Base-by-base conservation (phyloP, 2,113 vertebrate genomes). In the Pimephales promelas region DNA sequence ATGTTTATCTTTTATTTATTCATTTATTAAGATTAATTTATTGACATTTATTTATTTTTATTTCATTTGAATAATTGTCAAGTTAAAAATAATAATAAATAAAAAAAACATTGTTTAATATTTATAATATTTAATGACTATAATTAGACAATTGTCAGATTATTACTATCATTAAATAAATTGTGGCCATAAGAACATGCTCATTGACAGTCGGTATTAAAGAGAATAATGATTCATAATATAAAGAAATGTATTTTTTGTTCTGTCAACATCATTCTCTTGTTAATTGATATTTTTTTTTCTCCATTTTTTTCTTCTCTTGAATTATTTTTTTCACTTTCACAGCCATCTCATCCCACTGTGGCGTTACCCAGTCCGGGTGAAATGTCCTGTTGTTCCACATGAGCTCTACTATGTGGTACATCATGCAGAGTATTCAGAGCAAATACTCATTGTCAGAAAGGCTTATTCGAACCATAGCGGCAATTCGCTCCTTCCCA, bases 391-490 rank as follows among this genome's bases (percentile, higher is more conserved):
- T 88, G 93, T 91, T 81, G 90, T 89, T 89, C 91, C 93, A 91
- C 89, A 94, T 95, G 94, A 95, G 94, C 92, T 95, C 94, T 92
- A 95, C 92, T 91, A 94, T 95, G 94, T 94, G 93, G 94, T 97
- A 96, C 94, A 96, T 97, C 91, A 99, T 99, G 97, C 96, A 97
- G 94, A 97, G 96, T 93, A 95, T 98, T 93, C 96, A 98, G 89
- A 98, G 96, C 94, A 99, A 98, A 91, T 97, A 97, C 89, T 98
- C 97, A 16, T 93, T 99, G 90, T 98, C 97, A 0, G 97, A 99
- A 92, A 93, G 97, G 75, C 94, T 99, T 34, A 98, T 99, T 90
- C 95, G 97, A 81, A 97, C 97, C 59, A 98, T 99, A n/a, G 96
- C 97, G 73, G 97, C 96, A 91, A 97, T 98, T 83, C 96, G 97